Percentiles rank a stretch among this genome's conserved stretches.
phyloP scores from a whole-genome alignment of 2,797 vertebrate genomes.

The Sparidentex hasta region DNA sequence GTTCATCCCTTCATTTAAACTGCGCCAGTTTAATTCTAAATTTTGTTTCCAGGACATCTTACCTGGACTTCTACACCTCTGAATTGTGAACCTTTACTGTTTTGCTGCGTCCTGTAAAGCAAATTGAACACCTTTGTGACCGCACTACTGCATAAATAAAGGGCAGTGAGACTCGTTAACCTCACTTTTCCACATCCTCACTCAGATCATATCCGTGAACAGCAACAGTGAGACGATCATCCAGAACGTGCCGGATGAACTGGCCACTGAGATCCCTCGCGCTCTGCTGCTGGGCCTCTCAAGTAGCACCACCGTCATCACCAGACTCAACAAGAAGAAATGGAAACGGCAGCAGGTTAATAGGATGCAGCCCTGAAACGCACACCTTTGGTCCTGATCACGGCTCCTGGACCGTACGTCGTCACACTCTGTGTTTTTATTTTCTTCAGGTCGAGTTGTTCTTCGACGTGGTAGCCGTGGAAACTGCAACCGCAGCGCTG shows the following conservation, averaged over 20 bases:
- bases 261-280: conserved; percentile 79
- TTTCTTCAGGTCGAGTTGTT: conserved; percentile 78
- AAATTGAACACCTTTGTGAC: too few species aligned
- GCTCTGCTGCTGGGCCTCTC: conserved; percentile 62
- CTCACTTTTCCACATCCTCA: not conserved
- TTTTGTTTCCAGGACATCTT: too few species aligned
- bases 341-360: conserved; percentile 84
- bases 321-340: conserved; percentile 75
- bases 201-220: conserved; percentile 75
- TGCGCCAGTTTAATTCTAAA: too few species aligned
- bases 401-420: not conserved
- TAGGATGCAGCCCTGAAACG: not conserved
- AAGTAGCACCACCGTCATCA: not conserved
- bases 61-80: too few species aligned
- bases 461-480: conserved; percentile 67
- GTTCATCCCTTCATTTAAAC: too few species aligned
- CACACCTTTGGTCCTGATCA: not conserved
- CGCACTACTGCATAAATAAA: too few species aligned
- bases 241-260: conserved; percentile 77
- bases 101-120: too few species aligned
- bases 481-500: conserved; percentile 9
- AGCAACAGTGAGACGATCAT: conserved; percentile 57
- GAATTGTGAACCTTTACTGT: too few species aligned
- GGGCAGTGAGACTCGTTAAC: not conserved
- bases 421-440: not conserved